A percentile compares a stretch with the other conserved stretches of the same genome.
Evolutionary conservation across 2,113 vertebrate species (phyloP).

Genomic region (Microcebus ravelobensis): DNA sequence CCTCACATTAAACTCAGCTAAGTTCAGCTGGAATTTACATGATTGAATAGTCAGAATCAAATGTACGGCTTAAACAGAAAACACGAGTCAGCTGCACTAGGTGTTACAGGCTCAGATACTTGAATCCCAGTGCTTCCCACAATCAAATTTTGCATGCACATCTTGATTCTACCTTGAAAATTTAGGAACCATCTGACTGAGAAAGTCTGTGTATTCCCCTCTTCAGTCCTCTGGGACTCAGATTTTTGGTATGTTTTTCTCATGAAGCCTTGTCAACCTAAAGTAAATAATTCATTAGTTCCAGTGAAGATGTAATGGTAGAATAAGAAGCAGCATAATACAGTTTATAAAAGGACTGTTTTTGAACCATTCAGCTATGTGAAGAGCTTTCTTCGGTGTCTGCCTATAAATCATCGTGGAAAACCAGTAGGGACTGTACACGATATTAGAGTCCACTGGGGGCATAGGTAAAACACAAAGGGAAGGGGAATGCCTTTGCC

Average conservation of each 20-base stretch:
- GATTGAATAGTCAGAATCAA: neutral
- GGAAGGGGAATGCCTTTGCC: neutral
- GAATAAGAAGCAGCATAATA: neutral
- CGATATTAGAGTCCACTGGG: neutral
- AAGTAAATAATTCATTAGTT: slow-evolving; percentile 64
- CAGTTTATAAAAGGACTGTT: neutral
- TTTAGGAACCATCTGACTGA: neutral
- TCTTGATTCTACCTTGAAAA: slow-evolving; percentile 12
- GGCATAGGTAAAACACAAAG: neutral
- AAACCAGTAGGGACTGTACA: neutral
- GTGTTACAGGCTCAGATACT: neutral
- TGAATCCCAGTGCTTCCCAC: neutral
- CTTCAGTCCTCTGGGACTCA: neutral
- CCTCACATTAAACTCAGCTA: slow-evolving; percentile 29
- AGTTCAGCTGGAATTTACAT: slow-evolving; percentile 55
- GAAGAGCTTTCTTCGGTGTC: neutral
- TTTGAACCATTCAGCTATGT: slow-evolving; percentile 16
- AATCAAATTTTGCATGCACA: neutral
- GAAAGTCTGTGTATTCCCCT: slow-evolving; percentile 11
- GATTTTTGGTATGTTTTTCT: slow-evolving; percentile 48
- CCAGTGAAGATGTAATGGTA: neutral
- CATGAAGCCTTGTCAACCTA: neutral
- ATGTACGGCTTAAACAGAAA: slow-evolving; percentile 3
- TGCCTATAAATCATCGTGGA: neutral
- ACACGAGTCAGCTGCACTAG: neutral